phyloP scores from a whole-genome alignment of 2,888 invertebrate species.

The Netelia virgata region DNA sequence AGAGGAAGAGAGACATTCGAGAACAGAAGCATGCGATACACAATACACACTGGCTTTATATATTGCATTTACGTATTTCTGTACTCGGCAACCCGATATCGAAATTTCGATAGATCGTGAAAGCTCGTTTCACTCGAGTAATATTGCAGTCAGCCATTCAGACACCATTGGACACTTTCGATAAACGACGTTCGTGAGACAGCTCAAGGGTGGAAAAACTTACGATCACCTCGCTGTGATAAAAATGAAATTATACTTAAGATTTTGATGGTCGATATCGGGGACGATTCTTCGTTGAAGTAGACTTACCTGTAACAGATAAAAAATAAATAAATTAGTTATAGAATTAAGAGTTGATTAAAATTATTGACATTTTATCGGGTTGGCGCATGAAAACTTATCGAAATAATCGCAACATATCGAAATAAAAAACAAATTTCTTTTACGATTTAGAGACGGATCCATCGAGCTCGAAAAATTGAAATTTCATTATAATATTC shows the following conservation, averaged over 20 bases:
- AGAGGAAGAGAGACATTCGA: slow-evolving; percentile 25
- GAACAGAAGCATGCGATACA: slow-evolving; percentile 28
- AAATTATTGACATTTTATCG: neutral
- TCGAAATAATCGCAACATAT: neutral
- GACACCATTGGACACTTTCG: neutral
- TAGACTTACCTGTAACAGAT: slow-evolving; percentile 60
- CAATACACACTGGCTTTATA: slow-evolving; percentile 48
- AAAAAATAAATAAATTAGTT: slow-evolving; percentile 33
- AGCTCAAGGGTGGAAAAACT: neutral
- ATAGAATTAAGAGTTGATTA: neutral
- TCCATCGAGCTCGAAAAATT: too few species aligned
- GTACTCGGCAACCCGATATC: slow-evolving; percentile 66
- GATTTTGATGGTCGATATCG: neutral
- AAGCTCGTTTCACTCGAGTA: slow-evolving; percentile 45
- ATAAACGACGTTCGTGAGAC: neutral
- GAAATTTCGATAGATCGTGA: slow-evolving; percentile 65
- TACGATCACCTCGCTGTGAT: neutral
- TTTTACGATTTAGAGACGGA: too few species aligned
- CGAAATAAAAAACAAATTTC: neutral
- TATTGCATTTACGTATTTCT: slow-evolving; percentile 70
- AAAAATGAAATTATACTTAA: neutral
- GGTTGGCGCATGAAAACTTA: too few species aligned
- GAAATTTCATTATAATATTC: too few species aligned
- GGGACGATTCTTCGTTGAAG: slow-evolving; percentile 16
- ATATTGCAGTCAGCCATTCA: neutral